phyloP scores from a whole-genome alignment of 2,888 invertebrate species.

The Liodrosophila aerea region DNA sequence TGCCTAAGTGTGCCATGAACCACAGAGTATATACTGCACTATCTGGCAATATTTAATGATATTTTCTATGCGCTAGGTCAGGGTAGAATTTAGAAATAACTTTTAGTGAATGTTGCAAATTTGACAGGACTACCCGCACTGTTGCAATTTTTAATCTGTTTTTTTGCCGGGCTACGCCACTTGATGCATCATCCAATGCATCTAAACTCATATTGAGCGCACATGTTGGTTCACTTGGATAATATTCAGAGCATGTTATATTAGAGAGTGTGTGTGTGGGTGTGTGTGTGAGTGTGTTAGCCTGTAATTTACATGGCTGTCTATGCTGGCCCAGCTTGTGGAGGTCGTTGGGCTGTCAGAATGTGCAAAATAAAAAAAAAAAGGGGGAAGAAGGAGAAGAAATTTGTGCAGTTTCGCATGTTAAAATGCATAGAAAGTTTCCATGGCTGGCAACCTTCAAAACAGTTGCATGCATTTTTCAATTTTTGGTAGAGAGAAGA shows the following conservation, averaged over 20 bases:
- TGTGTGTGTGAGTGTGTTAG: constrained; percentile 7
- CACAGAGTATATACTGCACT: too few species aligned
- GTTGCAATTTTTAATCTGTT: neutral
- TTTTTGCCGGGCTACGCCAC: constrained; percentile 4
- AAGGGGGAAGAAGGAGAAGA: constrained; percentile 25
- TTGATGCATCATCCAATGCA: constrained; percentile 40
- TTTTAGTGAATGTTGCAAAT: constrained; percentile 16
- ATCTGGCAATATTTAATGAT: constrained; percentile 6
- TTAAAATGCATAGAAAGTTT: constrained; percentile 49
- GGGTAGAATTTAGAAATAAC: constrained; percentile 30
- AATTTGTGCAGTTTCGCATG: constrained; percentile 45
- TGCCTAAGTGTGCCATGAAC: too few species aligned
- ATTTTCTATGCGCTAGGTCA: neutral
- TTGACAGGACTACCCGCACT: neutral
- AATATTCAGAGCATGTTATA: constrained; percentile 23
- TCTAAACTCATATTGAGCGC: constrained; percentile 38
- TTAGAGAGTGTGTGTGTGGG: neutral
- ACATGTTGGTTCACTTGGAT: constrained; percentile 44
- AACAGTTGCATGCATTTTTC: constrained; percentile 76
- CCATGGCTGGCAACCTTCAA: constrained; percentile 61
- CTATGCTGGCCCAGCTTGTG: constrained; percentile 45
- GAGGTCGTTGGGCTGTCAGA: constrained; percentile 68
- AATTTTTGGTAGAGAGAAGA: constrained; percentile 47
- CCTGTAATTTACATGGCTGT: constrained; percentile 59
- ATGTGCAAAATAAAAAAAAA: constrained; percentile 5